Evolutionary conservation across 2,113 vertebrate genomes (phyloP).

Genomic region (Nycticryphes semicollaris): DNA sequence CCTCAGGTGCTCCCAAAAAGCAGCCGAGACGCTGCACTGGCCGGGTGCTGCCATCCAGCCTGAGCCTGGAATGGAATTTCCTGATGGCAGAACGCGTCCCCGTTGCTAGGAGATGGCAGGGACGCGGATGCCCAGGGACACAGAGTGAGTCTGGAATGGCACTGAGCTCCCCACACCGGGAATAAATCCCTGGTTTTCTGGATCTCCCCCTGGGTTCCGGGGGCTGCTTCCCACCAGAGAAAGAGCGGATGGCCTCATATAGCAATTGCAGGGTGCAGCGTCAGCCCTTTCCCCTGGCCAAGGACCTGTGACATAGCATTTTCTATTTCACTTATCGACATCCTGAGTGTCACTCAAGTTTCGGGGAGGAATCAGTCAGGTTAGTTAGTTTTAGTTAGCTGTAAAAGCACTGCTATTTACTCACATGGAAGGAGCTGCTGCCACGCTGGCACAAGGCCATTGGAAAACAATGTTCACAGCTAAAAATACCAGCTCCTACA

Average conservation of each 20-base stretch:
- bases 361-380: neutral
- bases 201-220: neutral
- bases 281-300: neutral
- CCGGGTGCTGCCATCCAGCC: neutral
- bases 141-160: neutral
- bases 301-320: neutral
- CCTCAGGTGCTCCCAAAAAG: constrained; percentile 69
- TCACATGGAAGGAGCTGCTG: accelerated
- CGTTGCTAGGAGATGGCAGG: neutral
- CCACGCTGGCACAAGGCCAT: neutral
- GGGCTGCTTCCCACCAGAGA: neutral
- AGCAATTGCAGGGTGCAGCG: neutral
- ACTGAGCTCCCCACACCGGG: accelerated
- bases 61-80: neutral
- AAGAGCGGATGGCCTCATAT: accelerated
- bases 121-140: neutral
- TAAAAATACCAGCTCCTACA: neutral
- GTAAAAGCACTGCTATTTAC: neutral
- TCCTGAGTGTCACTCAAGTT: neutral
- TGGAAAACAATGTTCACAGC: neutral
- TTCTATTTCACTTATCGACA: neutral
- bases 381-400: too few species aligned
- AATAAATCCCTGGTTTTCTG: neutral
- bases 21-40: constrained; percentile 57
- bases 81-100: accelerated